Percentiles rank a stretch among this genome's conserved stretches.
Evolutionary conservation across 2,797 vertebrate genomes (phyloP).

Genomic region (Galaxias olidus): DNA sequence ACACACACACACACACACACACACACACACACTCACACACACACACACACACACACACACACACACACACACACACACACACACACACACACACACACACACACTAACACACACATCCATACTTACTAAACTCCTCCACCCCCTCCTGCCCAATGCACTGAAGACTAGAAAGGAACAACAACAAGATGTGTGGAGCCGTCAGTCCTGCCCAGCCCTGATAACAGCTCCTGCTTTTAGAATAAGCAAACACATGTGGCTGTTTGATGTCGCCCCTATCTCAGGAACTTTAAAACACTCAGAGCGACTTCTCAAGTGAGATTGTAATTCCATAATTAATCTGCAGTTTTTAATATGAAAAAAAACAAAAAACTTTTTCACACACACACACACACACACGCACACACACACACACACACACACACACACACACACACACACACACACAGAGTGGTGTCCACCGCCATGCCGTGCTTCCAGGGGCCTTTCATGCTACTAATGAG

Average conservation of each 20-base stretch:
- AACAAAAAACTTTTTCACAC: conserved; percentile 60
- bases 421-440: conserved; percentile 51
- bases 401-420: conserved; percentile 51
- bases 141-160: conserved; percentile 48
- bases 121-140: conserved; percentile 13
- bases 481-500: conserved; percentile 68
- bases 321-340: conserved; percentile 73
- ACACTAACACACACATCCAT: no score
- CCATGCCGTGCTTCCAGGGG: conserved; percentile 45
- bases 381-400: conserved; percentile 54
- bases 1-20: conserved; percentile 2
- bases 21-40: background rate
- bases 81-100: background rate
- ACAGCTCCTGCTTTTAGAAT: conserved; percentile 74
- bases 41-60: background rate
- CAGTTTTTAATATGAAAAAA: conserved; percentile 49
- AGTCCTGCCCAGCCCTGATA: conserved; percentile 81
- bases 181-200: conserved; percentile 72
- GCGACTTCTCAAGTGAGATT: conserved; percentile 66
- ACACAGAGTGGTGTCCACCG: conserved; percentile 43
- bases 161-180: conserved; percentile 71
- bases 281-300: conserved; percentile 70
- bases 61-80: background rate
- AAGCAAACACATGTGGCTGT: conserved; percentile 73
- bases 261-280: conserved; percentile 78